Percentiles rank a stretch among this genome's conserved stretches.
Conservation (phyloP, 1,140 invertebrate genomes). For the Panonychus citri region DNA sequence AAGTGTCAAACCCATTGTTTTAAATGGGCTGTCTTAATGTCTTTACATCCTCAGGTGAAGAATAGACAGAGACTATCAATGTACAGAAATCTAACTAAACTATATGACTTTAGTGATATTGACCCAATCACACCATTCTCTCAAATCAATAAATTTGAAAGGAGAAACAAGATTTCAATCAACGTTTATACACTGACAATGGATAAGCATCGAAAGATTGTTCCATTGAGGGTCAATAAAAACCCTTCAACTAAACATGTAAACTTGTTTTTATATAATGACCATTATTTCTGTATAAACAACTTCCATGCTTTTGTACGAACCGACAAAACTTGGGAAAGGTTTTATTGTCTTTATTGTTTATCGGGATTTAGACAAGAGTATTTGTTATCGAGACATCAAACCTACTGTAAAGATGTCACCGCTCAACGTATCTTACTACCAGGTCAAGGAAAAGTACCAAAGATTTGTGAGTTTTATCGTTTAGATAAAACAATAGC, state of each 20-base stretch:
- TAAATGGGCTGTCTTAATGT: constrained; percentile 3
- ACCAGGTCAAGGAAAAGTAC: background rate
- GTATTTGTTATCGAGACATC: background rate
- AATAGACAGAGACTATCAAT: background rate
- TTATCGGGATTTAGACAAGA: background rate
- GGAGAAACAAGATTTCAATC: constrained; percentile 1
- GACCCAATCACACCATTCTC: background rate
- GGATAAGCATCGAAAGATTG: background rate
- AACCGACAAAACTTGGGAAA: background rate
- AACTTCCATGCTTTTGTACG: background rate
- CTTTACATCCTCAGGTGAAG: background rate
- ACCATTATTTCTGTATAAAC: constrained; percentile 1
- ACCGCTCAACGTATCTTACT: background rate
- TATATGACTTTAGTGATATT: background rate
- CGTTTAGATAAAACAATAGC: background rate
- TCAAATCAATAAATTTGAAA: constrained; percentile 3
- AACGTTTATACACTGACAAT: constrained; percentile 1
- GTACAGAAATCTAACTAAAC: background rate
- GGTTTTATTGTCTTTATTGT: background rate
- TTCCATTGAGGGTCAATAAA: background rate
- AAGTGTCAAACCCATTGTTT: constrained; percentile 5
- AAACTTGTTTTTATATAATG: constrained; percentile 1
- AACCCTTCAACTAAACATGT: background rate
- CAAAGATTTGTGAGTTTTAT: background rate
- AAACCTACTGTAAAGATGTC: background rate